Percentiles rank a stretch among this genome's conserved stretches.
phyloP scores from a whole-genome alignment of 1,140 invertebrate genomes.

The Drosophila grimshawi region DNA sequence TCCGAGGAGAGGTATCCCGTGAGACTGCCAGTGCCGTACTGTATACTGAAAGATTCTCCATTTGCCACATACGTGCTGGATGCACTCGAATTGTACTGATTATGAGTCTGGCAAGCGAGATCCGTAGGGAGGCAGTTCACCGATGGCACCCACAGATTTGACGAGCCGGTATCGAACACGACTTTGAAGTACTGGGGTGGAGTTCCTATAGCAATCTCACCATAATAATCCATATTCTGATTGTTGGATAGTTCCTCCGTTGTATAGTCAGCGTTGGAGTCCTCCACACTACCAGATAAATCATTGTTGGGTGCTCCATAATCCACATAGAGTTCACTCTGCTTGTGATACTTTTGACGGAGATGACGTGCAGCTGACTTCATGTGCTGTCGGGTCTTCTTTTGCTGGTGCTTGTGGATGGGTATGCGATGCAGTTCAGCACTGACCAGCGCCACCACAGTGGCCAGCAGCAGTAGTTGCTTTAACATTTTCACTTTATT shows the following conservation, averaged over 20 bases:
- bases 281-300: conserved; percentile 31
- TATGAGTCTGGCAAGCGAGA: conserved; percentile 68
- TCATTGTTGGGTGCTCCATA: conserved; percentile 43
- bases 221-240: conserved; percentile 85
- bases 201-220: conserved; percentile 94
- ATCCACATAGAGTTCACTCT: conserved; percentile 18
- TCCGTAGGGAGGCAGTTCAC: conserved; percentile 52
- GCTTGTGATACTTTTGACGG: conserved; percentile 59
- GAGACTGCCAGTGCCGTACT: conserved; percentile 71
- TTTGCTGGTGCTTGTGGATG: conserved; percentile 53
- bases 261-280: conserved; percentile 36
- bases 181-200: conserved; percentile 90
- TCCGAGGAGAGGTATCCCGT: conserved; percentile 63
- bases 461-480: conserved; percentile 43
- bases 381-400: conserved; percentile 26
- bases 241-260: conserved; percentile 57
- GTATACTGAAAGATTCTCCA: conserved; percentile 61
- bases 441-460: conserved; percentile 53
- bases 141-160: conserved; percentile 75
- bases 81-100: conserved; percentile 68
- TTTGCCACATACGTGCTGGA: conserved; percentile 66
- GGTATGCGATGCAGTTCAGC: conserved; percentile 64
- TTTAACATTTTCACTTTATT: conserved; percentile 55
- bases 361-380: conserved; percentile 41
- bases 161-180: conserved; percentile 72